Conservation (phyloP, 2,797 vertebrate species). For the Paedocypris micromegethes region DNA sequence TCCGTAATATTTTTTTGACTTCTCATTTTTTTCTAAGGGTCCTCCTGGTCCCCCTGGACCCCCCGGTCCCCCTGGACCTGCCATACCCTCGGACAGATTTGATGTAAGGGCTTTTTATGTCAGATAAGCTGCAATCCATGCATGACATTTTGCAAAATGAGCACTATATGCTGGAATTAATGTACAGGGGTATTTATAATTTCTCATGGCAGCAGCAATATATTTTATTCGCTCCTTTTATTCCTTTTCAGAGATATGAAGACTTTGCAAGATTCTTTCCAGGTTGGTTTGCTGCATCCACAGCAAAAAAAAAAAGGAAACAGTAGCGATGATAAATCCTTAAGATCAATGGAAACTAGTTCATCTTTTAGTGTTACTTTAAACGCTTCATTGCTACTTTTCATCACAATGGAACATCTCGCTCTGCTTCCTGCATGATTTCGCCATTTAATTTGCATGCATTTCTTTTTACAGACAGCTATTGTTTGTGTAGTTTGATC, state of each 20-base stretch:
- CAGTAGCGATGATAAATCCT: neutral
- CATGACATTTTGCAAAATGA: conserved; percentile 17
- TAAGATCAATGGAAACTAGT: neutral
- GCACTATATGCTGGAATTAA: conserved; percentile 11
- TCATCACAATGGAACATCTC: neutral
- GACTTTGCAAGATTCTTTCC: conserved; percentile 58
- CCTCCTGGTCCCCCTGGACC: conserved; percentile 73
- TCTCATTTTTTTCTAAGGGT: conserved; percentile 60
- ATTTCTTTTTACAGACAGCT: no score
- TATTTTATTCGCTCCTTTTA: conserved; percentile 1
- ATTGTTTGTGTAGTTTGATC: no score
- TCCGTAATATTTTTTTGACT: no score
- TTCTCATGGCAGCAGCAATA: conserved; percentile 1
- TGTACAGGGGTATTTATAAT: conserved; percentile 18
- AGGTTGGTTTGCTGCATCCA: conserved; percentile 55
- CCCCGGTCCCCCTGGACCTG: conserved; percentile 68
- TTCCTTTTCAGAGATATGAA: conserved; percentile 62
- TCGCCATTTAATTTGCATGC: no score
- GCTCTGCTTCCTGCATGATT: neutral
- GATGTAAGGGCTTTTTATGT: conserved; percentile 57
- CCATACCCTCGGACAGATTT: conserved; percentile 64
- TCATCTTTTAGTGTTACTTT: neutral
- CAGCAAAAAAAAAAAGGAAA: neutral
- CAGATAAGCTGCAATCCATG: conserved; percentile 28
- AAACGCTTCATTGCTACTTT: neutral